Evolutionary conservation across 2,113 vertebrate species (phyloP).

Genomic region (Paratilapia polleni): DNA sequence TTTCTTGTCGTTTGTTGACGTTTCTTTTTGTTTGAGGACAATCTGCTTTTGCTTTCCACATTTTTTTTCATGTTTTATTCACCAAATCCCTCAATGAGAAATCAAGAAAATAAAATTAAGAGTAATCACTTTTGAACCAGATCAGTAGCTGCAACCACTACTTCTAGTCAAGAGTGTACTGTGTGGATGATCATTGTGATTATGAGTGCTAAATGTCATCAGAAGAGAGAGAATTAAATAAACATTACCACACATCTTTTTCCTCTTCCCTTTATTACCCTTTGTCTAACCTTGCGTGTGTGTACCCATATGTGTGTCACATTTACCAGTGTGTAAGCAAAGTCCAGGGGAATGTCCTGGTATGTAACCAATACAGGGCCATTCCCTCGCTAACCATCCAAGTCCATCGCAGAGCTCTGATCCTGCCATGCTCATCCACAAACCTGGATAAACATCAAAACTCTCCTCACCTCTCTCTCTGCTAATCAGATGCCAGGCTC

Average conservation of each 20-base stretch:
- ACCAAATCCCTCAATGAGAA: neutral
- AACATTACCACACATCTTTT: neutral
- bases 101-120: neutral
- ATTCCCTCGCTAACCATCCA: conserved; percentile 54
- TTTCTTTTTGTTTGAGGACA: neutral
- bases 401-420: conserved; percentile 52
- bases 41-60: neutral
- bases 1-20: neutral
- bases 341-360: conserved; percentile 64
- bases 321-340: neutral
- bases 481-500: conserved; percentile 62
- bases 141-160: neutral
- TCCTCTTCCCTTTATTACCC: neutral
- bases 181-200: neutral
- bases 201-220: neutral
- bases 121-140: neutral
- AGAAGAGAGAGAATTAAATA: neutral
- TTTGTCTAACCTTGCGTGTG: neutral
- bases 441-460: conserved; percentile 62
- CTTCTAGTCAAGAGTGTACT: neutral
- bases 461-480: conserved; percentile 15
- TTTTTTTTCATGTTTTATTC: neutral
- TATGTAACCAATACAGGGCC: conserved; percentile 27
- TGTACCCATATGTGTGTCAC: neutral
- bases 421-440: conserved; percentile 55